phyloP scores from a whole-genome alignment of 2,797 vertebrate genomes.

The Crax fasciolata region DNA sequence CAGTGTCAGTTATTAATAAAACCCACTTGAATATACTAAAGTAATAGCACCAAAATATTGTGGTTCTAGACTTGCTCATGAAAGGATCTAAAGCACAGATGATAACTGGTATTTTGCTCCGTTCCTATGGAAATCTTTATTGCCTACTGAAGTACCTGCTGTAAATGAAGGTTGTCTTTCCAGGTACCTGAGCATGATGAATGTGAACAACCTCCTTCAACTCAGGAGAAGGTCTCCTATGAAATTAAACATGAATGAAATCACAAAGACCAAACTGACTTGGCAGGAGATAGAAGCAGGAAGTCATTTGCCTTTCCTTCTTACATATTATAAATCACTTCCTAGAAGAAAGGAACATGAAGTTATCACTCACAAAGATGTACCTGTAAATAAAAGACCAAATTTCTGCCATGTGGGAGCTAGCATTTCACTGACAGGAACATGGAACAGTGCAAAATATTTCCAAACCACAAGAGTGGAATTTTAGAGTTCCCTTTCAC shows the following conservation, averaged over 20 bases:
- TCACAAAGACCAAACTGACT: neutral
- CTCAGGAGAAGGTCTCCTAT: neutral
- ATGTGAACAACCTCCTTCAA: neutral
- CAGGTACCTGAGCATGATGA: neutral
- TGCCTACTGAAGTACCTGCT: neutral
- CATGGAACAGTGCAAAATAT: neutral
- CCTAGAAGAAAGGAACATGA: neutral
- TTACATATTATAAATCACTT: neutral
- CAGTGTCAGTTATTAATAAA: neutral
- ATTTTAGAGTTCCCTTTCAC: neutral
- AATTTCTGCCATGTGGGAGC: neutral
- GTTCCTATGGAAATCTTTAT: neutral
- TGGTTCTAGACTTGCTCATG: neutral
- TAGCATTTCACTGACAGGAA: neutral
- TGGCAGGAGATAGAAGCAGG: neutral
- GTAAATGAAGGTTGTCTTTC: conserved; percentile 6
- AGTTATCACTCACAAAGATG: neutral
- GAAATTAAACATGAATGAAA: neutral
- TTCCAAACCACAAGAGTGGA: neutral
- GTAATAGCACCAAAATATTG: neutral
- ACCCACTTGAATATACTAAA: neutral
- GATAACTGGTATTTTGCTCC: neutral
- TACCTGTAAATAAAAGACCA: neutral
- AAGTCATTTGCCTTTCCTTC: neutral
- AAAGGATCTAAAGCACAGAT: neutral